Percentiles rank a stretch among this genome's conserved stretches.
phyloP scores from a whole-genome alignment of 1,140 invertebrate species.

The Caenorhabditis remanei region DNA sequence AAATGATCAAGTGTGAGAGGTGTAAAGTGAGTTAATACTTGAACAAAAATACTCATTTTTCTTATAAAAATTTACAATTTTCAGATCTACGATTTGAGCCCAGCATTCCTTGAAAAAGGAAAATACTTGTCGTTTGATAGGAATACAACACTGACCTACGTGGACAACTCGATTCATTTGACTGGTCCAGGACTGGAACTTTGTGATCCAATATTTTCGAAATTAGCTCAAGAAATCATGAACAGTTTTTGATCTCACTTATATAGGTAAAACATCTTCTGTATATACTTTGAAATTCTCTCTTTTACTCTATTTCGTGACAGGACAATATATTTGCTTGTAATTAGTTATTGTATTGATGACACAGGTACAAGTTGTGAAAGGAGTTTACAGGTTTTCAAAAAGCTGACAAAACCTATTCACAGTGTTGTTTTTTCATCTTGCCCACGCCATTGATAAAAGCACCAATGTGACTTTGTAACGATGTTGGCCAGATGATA shows the following conservation, averaged over 20 bases:
- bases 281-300: too few species aligned
- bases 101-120: not conserved
- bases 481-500: too few species aligned
- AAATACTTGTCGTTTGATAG: slow-evolving; percentile 4
- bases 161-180: not conserved
- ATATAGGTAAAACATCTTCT: too few species aligned
- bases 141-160: not conserved
- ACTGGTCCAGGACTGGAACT: not conserved
- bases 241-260: not conserved
- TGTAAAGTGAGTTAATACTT: not conserved
- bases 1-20: not conserved
- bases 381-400: too few species aligned
- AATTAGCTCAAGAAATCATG: not conserved
- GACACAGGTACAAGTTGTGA: too few species aligned
- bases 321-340: too few species aligned
- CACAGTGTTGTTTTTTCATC: too few species aligned
- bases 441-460: too few species aligned
- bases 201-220: not conserved
- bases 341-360: too few species aligned
- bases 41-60: not conserved
- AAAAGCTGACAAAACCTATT: too few species aligned
- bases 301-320: too few species aligned
- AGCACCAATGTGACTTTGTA: too few species aligned
- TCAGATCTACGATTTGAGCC: not conserved
- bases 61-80: not conserved